A percentile compares a stretch with the other conserved stretches of the same genome.
Evolutionary conservation across 1,140 invertebrate species (phyloP).

Genomic region (Aricia agestis): DNA sequence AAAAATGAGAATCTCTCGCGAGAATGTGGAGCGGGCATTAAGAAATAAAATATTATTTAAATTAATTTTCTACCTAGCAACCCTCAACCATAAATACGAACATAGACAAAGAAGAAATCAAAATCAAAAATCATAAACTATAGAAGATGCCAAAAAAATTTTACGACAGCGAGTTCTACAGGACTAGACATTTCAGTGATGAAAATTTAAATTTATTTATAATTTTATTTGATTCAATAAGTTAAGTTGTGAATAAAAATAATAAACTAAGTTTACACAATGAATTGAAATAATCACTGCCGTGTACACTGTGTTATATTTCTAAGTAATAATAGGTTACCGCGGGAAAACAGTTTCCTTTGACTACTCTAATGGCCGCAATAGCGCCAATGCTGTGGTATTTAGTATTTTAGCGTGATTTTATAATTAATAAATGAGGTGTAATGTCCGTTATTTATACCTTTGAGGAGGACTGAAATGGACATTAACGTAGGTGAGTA

Average conservation of each 20-base stretch:
- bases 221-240: background rate
- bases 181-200: conserved; percentile 7
- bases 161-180: background rate
- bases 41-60: too few species aligned
- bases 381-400: conserved; percentile 70
- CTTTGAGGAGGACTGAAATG: conserved; percentile 55
- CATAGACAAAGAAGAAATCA: background rate
- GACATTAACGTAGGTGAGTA: conserved; percentile 69
- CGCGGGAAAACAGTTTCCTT: conserved; percentile 73
- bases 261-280: background rate
- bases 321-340: conserved; percentile 51
- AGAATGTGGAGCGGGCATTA: too few species aligned
- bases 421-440: conserved; percentile 39
- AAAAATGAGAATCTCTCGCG: too few species aligned
- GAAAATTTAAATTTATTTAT: background rate
- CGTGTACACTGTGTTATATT: conserved; percentile 19
- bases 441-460: conserved; percentile 35
- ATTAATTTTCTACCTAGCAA: background rate
- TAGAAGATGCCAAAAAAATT: background rate
- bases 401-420: conserved; percentile 60
- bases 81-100: background rate
- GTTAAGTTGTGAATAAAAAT: conserved; percentile 7
- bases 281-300: conserved; percentile 13
- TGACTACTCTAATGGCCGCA: conserved; percentile 73
- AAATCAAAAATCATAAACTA: background rate